Evolutionary conservation across 2,113 vertebrate genomes (phyloP).

Genomic region (Muntiacus reevesi): DNA sequence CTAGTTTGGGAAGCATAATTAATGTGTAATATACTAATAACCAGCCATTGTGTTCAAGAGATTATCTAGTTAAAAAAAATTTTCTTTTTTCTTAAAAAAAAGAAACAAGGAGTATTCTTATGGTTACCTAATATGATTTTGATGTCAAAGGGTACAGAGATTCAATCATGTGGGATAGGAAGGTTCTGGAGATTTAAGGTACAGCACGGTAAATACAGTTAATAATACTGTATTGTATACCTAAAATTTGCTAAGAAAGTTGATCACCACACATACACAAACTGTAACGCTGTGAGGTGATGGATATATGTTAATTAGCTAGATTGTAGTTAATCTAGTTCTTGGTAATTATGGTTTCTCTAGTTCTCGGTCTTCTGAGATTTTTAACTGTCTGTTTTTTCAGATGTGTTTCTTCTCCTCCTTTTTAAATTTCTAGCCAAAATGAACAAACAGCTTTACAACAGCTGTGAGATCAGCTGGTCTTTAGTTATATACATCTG

Average conservation of each 20-base stretch:
- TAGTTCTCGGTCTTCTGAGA: constrained; percentile 16
- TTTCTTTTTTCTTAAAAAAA: no score
- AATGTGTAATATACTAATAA: neutral
- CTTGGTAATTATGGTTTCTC: neutral
- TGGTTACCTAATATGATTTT: neutral
- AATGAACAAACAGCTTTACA: constrained; percentile 41
- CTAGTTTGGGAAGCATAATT: neutral
- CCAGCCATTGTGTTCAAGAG: neutral
- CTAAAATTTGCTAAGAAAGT: neutral
- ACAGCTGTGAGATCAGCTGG: constrained; percentile 11
- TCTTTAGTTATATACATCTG: neutral
- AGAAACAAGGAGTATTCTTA: neutral
- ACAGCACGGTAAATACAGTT: neutral
- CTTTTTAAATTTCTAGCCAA: constrained; percentile 34
- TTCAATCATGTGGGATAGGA: neutral
- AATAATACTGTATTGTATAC: neutral
- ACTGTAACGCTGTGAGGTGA: neutral
- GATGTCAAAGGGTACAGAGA: neutral
- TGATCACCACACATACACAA: neutral
- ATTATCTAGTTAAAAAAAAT: neutral
- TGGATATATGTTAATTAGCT: neutral
- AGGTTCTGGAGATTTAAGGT: neutral
- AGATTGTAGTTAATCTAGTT: neutral
- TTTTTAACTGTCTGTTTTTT: constrained; percentile 9
- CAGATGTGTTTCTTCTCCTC: neutral